Evolutionary conservation across 2,888 invertebrate genomes (phyloP).

Genomic region (Hybos culiciformis): DNA sequence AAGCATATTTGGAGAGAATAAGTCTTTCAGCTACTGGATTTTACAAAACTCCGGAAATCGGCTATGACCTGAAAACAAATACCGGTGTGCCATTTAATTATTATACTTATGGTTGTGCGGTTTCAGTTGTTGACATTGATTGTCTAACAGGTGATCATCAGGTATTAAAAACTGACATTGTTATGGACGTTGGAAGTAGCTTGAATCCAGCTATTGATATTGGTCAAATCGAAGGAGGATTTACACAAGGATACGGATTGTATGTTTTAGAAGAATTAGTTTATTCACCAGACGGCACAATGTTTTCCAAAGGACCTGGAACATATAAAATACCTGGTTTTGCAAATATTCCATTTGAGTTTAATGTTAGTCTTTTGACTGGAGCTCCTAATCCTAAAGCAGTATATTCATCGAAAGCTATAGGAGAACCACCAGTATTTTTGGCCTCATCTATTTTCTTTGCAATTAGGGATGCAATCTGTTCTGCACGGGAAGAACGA

Average conservation of each 20-base stretch:
- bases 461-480: conserved; percentile 79
- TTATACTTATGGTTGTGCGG: conserved; percentile 73
- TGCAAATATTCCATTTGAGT: conserved; percentile 78
- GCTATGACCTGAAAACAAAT: conserved; percentile 55
- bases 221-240: conserved; percentile 92
- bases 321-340: conserved; percentile 90
- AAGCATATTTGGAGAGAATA: conserved; percentile 63
- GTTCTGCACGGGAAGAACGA: conserved; percentile 58
- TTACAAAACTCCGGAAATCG: conserved; percentile 60
- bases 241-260: conserved; percentile 87
- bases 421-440: conserved; percentile 91
- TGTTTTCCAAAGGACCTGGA: conserved; percentile 80
- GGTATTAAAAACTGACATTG: conserved; percentile 78
- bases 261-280: conserved; percentile 83
- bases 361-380: conserved; percentile 83
- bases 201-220: conserved; percentile 94
- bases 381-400: conserved; percentile 83
- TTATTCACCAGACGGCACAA: conserved; percentile 67
- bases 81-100: conserved; percentile 67
- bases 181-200: conserved; percentile 93
- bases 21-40: conserved; percentile 74
- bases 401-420: conserved; percentile 93
- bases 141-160: conserved; percentile 89
- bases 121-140: conserved; percentile 84
- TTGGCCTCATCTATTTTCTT: conserved; percentile 78